Percentiles rank a stretch among this genome's conserved stretches.
Evolutionary conservation across 1,140 invertebrate genomes (phyloP).

Genomic region (Trachelipus rathkii): DNA sequence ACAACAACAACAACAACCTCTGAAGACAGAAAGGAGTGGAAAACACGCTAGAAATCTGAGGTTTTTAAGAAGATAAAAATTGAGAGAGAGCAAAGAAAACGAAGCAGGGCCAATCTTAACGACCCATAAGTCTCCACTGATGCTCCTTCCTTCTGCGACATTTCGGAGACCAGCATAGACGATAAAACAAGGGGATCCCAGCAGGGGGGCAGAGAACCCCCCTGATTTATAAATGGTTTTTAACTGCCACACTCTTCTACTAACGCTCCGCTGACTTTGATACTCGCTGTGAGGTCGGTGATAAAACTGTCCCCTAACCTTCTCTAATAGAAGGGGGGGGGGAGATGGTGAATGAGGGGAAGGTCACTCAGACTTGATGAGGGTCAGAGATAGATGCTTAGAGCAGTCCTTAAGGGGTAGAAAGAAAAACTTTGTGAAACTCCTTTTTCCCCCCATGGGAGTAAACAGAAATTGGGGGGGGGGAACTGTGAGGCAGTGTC

Average conservation of each 20-base stretch:
- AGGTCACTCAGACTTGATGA: no score
- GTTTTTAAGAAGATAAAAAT: background rate
- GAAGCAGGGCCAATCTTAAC: constrained; percentile 1
- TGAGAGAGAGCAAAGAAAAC: background rate
- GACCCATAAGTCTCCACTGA: background rate
- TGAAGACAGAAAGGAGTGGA: background rate
- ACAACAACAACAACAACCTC: background rate
- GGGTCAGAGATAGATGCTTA: no score
- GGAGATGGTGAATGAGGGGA: no score
- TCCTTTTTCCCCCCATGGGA: no score
- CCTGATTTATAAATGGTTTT: constrained; percentile 9
- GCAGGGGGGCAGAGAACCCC: background rate
- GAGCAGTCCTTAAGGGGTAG: no score
- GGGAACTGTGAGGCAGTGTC: no score
- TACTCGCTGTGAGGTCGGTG: constrained; percentile 10
- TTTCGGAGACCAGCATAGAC: constrained; percentile 5
- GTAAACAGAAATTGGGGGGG: no score
- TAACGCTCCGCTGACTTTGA: constrained; percentile 2
- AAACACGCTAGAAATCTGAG: background rate
- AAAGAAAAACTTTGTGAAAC: no score
- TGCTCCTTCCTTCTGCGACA: constrained; percentile 8
- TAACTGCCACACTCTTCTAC: constrained; percentile 4
- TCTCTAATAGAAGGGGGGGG: background rate
- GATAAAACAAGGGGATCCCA: constrained; percentile 9
- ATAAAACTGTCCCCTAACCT: constrained; percentile 3